phyloP scores from a whole-genome alignment of 2,113 vertebrate species.

The Brachirus orientalis region DNA sequence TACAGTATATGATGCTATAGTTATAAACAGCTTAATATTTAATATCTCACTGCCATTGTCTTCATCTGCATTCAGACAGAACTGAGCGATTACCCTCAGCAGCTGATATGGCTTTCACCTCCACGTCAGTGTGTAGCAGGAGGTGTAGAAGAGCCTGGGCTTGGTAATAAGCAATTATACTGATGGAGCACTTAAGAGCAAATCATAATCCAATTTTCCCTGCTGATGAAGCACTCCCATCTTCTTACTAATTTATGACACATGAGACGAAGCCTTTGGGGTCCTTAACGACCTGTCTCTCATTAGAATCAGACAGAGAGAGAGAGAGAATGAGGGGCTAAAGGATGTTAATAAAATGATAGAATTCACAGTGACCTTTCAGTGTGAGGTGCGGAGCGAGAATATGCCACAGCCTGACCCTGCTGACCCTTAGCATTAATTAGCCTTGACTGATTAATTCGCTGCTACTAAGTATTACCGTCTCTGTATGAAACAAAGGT shows the following conservation, averaged over 20 bases:
- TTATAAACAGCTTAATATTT: conserved; percentile 22
- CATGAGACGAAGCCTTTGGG: conserved; percentile 48
- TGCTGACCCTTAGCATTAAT: conserved; percentile 60
- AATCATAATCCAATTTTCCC: conserved; percentile 76
- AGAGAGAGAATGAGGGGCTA: conserved; percentile 15
- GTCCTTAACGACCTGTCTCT: conserved; percentile 29
- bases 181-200: conserved; percentile 68
- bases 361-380: conserved; percentile 75
- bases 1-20: neutral
- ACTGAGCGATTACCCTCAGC: conserved; percentile 7
- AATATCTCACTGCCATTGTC: neutral
- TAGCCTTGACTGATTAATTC: conserved; percentile 61
- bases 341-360: conserved; percentile 54
- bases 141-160: conserved; percentile 17
- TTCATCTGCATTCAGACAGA: neutral
- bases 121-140: conserved; percentile 13
- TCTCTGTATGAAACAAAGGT: conserved; percentile 1
- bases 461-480: conserved; percentile 31
- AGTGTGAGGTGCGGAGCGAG: conserved; percentile 2
- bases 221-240: conserved; percentile 58
- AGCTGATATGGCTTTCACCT: conserved; percentile 30
- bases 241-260: conserved; percentile 61
- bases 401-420: conserved; percentile 50
- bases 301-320: conserved; percentile 26
- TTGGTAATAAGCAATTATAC: conserved; percentile 63